These are phyloP conservation scores for Zaprionus davidi DNA, from an alignment of 1,140 invertebrate species.

Conservation along the genomic window DNA sequence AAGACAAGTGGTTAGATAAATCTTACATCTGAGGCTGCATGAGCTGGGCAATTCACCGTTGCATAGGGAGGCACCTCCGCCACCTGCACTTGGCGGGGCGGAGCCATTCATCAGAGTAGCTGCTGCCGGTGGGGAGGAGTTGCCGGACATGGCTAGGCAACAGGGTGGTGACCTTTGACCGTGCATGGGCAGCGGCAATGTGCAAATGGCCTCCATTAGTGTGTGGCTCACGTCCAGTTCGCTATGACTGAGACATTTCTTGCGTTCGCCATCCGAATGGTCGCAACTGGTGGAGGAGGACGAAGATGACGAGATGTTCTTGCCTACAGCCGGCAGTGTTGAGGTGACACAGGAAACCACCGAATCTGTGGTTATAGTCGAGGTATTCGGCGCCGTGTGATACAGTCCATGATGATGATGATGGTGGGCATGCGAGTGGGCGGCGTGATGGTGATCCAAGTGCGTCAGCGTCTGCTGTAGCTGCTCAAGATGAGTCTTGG, in stretches of 20 bases:
- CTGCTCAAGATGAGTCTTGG: conserved; percentile 75
- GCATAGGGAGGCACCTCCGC: conserved; percentile 54
- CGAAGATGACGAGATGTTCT: conserved; percentile 60
- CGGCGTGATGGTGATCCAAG: conserved; percentile 61
- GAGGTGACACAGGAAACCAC: conserved; percentile 79
- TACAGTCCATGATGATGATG: conserved; percentile 64
- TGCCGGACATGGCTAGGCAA: conserved; percentile 55
- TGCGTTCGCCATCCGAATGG: conserved; percentile 59
- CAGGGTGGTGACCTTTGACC: conserved; percentile 57
- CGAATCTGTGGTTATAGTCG: conserved; percentile 75
- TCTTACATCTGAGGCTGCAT: neutral
- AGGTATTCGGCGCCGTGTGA: conserved; percentile 64
- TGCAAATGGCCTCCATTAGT: conserved; percentile 72
- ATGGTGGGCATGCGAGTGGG: conserved; percentile 35
- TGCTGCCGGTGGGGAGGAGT: conserved; percentile 54
- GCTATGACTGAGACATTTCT: conserved; percentile 61
- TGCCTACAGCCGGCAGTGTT: conserved; percentile 67
- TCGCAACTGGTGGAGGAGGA: conserved; percentile 55
- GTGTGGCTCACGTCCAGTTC: conserved; percentile 65
- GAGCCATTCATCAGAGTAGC: conserved; percentile 60
- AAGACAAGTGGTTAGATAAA: neutral
- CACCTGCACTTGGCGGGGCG: conserved; percentile 27
- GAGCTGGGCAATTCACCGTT: conserved; percentile 47
- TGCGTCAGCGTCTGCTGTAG: conserved; percentile 70
- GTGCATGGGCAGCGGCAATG: conserved; percentile 39